Conservation (phyloP, 1,140 invertebrate genomes). For the Pseudomyrmex concolor region DNA sequence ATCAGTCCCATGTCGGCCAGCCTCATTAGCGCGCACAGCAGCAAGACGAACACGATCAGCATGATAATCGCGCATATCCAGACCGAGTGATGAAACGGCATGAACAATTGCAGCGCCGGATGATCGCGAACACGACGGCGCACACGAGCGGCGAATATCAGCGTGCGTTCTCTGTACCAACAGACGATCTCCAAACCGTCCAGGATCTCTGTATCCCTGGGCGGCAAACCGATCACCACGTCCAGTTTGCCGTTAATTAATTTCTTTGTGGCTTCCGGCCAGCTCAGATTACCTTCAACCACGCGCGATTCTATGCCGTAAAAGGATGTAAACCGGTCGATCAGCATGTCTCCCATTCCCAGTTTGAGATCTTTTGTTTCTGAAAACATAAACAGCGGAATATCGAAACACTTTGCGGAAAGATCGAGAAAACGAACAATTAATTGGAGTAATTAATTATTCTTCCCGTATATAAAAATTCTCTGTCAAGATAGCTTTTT, state of each 20-base stretch:
- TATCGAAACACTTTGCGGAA: too few relatives aligned
- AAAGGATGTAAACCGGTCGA: conserved; percentile 17
- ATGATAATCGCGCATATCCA: conserved; percentile 37
- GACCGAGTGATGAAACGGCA: conserved; percentile 35
- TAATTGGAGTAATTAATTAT: too few relatives aligned
- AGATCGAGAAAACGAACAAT: too few relatives aligned
- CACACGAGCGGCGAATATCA: conserved; percentile 33
- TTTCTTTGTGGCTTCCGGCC: conserved; percentile 8
- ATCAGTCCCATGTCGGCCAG: conserved; percentile 28
- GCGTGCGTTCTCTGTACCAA: conserved; percentile 35
- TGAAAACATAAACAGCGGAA: neutral
- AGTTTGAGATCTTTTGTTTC: neutral
- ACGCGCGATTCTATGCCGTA: neutral
- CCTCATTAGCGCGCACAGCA: neutral
- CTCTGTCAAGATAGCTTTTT: neutral
- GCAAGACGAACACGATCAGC: neutral
- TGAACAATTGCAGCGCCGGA: conserved; percentile 2
- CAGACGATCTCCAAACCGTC: conserved; percentile 33
- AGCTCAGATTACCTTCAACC: neutral
- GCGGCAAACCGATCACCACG: neutral
- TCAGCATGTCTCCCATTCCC: neutral
- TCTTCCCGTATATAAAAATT: neutral
- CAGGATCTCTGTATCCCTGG: neutral
- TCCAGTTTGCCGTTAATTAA: conserved; percentile 35
- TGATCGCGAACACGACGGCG: neutral